Percentiles rank a stretch among this genome's conserved stretches.
These are phyloP conservation scores for Cephalopterus ornatus DNA, from an alignment of 2,113 vertebrate genomes.

Conservation along the genomic window DNA sequence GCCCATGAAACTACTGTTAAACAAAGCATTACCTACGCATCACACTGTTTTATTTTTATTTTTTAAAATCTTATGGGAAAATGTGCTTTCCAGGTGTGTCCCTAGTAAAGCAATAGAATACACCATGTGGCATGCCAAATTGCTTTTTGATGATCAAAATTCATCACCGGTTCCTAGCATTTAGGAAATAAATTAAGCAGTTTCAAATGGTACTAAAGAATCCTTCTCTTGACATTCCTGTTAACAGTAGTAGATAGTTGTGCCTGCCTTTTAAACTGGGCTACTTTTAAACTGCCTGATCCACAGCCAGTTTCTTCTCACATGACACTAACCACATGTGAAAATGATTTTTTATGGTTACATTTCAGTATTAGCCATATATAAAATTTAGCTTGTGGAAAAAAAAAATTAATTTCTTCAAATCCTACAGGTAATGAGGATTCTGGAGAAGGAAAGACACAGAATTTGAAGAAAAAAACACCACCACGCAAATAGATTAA, in stretches of 20 bases:
- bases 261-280: not conserved
- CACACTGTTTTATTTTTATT: not conserved
- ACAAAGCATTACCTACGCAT: not conserved
- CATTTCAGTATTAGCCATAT: not conserved
- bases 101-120: not conserved
- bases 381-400: not conserved
- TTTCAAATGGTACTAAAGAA: not conserved
- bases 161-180: not conserved
- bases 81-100: constrained; percentile 1
- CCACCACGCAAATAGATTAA: not conserved
- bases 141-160: constrained; percentile 38
- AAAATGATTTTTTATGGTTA: not conserved
- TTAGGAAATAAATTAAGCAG: not conserved
- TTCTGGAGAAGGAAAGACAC: not conserved
- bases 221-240: not conserved
- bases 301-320: not conserved
- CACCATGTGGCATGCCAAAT: not conserved
- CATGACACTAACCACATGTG: not conserved
- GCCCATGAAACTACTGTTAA: not conserved
- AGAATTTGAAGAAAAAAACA: not conserved
- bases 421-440: not conserved
- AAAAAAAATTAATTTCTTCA: not conserved
- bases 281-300: not conserved
- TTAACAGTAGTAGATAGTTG: not conserved
- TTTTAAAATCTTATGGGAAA: not conserved